Conservation (phyloP, 2,888 invertebrate species). For the Epistrophe grossulariae region DNA sequence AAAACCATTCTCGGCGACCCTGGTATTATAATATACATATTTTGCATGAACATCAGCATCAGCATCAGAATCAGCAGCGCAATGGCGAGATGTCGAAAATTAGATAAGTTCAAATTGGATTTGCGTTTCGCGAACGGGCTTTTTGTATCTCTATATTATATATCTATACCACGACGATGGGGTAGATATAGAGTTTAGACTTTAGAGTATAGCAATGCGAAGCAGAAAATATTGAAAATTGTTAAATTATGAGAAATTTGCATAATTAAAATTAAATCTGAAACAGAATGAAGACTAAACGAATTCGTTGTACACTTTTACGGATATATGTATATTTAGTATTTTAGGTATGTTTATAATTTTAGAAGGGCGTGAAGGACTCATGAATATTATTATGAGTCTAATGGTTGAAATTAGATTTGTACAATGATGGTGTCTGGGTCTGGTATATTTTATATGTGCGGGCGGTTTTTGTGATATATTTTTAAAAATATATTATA, state of each 20-base stretch:
- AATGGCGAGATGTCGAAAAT: conserved; percentile 80
- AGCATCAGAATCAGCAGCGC: conserved; percentile 17
- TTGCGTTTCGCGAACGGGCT: conserved; percentile 73
- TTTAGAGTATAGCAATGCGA: background rate
- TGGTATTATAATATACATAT: conserved; percentile 27
- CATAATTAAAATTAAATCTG: conserved; percentile 76
- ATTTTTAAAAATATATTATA: background rate
- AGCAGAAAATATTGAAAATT: conserved; percentile 76
- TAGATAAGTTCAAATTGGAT: conserved; percentile 83
- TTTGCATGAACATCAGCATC: conserved; percentile 43
- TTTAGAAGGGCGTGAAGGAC: conserved; percentile 63
- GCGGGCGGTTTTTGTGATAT: conserved; percentile 13
- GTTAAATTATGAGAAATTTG: conserved; percentile 76
- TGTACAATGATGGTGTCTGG: conserved; percentile 54
- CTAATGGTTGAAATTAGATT: conserved; percentile 74
- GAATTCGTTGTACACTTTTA: conserved; percentile 32
- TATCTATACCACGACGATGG: background rate
- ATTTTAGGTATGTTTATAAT: conserved; percentile 1
- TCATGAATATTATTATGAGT: conserved; percentile 74
- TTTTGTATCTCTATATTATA: conserved; percentile 2
- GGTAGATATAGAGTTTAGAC: background rate
- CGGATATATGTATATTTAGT: background rate
- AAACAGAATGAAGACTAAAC: conserved; percentile 60
- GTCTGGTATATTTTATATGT: conserved; percentile 8
- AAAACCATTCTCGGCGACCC: conserved; percentile 12